Evolutionary conservation across 2,888 invertebrate genomes (phyloP).

Genomic region (Aleiodes testaceus): DNA sequence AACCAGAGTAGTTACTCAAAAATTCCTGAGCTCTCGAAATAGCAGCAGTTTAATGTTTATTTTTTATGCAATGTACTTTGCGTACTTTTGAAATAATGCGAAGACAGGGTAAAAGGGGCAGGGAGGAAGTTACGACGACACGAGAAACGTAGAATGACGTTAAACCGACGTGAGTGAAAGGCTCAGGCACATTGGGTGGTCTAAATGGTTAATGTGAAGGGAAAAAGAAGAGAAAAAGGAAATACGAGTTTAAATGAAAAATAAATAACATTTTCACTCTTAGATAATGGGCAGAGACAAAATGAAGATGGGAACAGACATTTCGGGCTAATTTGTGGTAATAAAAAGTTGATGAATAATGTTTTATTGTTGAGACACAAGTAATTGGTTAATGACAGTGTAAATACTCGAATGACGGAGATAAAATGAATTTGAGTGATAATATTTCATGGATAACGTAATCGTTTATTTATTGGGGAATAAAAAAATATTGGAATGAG

Average conservation of each 20-base stretch:
- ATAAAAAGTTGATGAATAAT: conserved; percentile 11
- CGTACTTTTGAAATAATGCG: not conserved
- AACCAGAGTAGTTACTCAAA: not conserved
- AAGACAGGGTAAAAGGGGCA: not conserved
- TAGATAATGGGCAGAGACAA: conserved; percentile 9
- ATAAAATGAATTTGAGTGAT: too few species aligned
- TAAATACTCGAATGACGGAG: not conserved
- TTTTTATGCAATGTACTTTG: not conserved
- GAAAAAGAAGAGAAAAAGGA: conserved; percentile 15
- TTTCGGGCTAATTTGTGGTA: conserved; percentile 31
- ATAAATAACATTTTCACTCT: not conserved
- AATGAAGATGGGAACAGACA: conserved; percentile 18
- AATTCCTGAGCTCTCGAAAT: not conserved
- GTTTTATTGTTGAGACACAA: not conserved
- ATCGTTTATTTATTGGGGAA: not conserved
- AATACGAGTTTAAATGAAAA: conserved; percentile 4
- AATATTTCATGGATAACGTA: too few species aligned
- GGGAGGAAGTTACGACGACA: conserved; percentile 15
- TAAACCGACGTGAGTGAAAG: conserved; percentile 56
- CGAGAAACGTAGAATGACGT: conserved; percentile 48
- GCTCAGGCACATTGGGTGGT: conserved; percentile 53
- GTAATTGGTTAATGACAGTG: conserved; percentile 14
- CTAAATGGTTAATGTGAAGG: conserved; percentile 18
- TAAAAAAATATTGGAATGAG: not conserved
- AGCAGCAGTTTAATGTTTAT: not conserved